Evolutionary conservation across 2,113 vertebrate species (phyloP).

Genomic region (Rhineura floridana): DNA sequence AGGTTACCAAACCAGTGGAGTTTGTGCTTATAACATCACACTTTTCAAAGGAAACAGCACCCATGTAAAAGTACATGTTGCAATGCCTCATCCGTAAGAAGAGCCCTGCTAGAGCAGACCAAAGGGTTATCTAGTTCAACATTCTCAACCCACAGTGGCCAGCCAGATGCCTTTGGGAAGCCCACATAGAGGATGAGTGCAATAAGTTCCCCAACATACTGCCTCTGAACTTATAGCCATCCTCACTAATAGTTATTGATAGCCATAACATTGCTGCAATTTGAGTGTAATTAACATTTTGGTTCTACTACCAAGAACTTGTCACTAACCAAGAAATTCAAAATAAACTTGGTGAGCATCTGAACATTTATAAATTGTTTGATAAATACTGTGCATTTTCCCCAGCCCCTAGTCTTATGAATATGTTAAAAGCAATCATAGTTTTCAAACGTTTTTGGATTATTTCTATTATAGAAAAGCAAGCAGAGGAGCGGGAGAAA

Average conservation of each 20-base stretch:
- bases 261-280: neutral
- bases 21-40: neutral
- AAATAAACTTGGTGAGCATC: conserved; percentile 13
- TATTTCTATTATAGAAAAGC: conserved; percentile 6
- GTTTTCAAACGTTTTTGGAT: neutral
- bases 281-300: neutral
- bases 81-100: neutral
- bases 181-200: no score
- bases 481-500: neutral
- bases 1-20: conserved; percentile 25
- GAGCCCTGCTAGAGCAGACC: neutral
- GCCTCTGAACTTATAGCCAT: no score
- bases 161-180: neutral
- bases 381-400: neutral
- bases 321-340: neutral
- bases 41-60: neutral
- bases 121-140: neutral
- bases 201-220: no score
- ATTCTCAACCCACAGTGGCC: neutral
- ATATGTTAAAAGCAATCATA: neutral
- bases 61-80: neutral
- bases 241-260: neutral
- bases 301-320: neutral
- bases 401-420: neutral
- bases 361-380: conserved; percentile 23